Base-by-base conservation (phyloP, 2,888 invertebrate genomes). In the Ormyrus labotus region DNA sequence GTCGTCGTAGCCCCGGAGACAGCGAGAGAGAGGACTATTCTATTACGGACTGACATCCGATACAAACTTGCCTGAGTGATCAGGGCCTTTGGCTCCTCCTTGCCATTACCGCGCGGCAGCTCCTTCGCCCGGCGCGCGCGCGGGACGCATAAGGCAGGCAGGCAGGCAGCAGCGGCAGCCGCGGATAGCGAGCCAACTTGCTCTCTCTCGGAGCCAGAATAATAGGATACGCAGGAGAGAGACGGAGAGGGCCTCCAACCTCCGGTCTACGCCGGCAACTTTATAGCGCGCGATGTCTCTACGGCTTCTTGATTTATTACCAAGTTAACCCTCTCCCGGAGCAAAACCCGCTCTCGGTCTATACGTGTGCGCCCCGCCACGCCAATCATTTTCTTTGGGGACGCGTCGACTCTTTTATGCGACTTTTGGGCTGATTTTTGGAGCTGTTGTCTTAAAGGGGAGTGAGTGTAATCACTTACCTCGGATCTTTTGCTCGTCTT, bases 401-500 rank as follows among this genome's bases (percentile, higher is more conserved):
- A 34, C 34, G 34, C 34, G 34, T 34, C 34, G 34, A 34, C 3
- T 34, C 34, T 19, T 19, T 34, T 34, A 34, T 34, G 34, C 34
- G 34, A 19, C 19, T 19, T 19, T 19, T 19, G 19, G 34, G 34
- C 34, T 34, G 34, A 34, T 34, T 34, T 34, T 34, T 34, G 34
- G 34, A 34, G 34, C 34, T 34, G 34, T 4, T 34, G 34, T 34
- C 3, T 3, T 34, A 34, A n/a, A n/a, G n/a, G 34, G 34, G 34
- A 34, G 34, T 3, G 34, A 34, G 34, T 4, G 0, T 34, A 48
- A 8, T 50, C 11, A 93, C 96, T 95, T 92, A 98, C 98, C 96
- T 95, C 97, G 94, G 91, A 96, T 94, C 94, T 97, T 98, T 92
- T 97, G 96, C 92, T 98, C 98, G 90, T 98, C 98, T 86, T 95